Conservation (phyloP, 2,888 invertebrate genomes). For the Amiota minor region DNA sequence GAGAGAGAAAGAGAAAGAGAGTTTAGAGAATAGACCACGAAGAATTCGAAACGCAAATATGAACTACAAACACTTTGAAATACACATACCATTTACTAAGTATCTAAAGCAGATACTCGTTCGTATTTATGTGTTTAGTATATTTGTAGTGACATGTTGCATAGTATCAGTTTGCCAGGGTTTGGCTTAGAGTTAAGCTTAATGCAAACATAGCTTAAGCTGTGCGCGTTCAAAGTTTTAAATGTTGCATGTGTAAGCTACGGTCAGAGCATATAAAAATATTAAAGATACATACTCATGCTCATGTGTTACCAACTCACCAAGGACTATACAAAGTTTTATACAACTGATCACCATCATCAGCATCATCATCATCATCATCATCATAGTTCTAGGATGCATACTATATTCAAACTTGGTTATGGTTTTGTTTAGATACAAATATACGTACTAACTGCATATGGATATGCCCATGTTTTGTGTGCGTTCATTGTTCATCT, state of each 20-base stretch:
- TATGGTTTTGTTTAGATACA: no score
- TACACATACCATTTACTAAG: no score
- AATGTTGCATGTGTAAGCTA: neutral
- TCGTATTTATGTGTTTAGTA: no score
- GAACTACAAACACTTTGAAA: conserved; percentile 6
- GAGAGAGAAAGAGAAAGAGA: neutral
- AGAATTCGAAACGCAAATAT: conserved; percentile 13
- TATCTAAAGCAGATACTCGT: no score
- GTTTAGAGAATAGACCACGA: conserved; percentile 8
- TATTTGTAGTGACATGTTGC: no score
- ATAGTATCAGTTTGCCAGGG: no score
- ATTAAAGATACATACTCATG: neutral
- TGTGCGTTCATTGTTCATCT: conserved; percentile 27
- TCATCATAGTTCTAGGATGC: no score
- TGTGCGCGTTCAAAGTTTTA: conserved; percentile 23
- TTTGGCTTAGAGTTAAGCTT: conserved; percentile 7
- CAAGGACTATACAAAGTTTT: no score
- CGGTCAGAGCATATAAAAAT: neutral
- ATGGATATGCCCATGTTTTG: neutral
- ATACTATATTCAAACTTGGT: no score
- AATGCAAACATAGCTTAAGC: conserved; percentile 24
- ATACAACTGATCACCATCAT: no score
- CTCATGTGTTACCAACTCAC: neutral
- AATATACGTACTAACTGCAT: no score
- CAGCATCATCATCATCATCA: no score